Evolutionary conservation across 2,797 vertebrate genomes (phyloP).

Genomic region (Labroides dimidiatus): DNA sequence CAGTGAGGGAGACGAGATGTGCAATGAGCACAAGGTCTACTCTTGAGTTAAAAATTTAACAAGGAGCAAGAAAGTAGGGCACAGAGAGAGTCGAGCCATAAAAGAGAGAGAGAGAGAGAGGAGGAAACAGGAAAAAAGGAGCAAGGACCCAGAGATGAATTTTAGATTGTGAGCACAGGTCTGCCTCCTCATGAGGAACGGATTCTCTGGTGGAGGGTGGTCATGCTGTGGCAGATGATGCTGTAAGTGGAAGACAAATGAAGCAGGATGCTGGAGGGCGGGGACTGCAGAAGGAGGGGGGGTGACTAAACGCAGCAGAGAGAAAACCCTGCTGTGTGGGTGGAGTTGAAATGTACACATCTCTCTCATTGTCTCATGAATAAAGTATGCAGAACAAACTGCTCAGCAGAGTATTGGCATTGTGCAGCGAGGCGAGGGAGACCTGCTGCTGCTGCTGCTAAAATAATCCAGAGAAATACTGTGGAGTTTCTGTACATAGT

Average conservation of each 20-base stretch:
- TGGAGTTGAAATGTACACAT: constrained; percentile 62
- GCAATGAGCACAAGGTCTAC: constrained; percentile 29
- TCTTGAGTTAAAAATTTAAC: constrained; percentile 58
- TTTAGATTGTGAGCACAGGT: constrained; percentile 28
- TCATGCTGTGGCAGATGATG: constrained; percentile 58
- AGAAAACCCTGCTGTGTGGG: constrained; percentile 59
- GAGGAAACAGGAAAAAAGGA: constrained; percentile 16
- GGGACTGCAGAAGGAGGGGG: constrained; percentile 18
- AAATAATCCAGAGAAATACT: constrained; percentile 43
- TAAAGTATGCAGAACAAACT: constrained; percentile 77
- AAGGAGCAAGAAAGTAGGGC: constrained; percentile 62
- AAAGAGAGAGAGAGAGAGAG: background rate
- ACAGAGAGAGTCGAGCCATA: constrained; percentile 39
- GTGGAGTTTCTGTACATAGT: constrained; percentile 40
- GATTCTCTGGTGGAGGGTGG: constrained; percentile 40
- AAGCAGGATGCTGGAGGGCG: constrained; percentile 34
- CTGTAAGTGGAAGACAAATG: constrained; percentile 71
- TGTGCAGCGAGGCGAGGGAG: constrained; percentile 40
- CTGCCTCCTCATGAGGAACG: constrained; percentile 31
- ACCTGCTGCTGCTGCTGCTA: constrained; percentile 9
- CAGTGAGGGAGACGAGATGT: constrained; percentile 9
- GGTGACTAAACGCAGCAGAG: constrained; percentile 48
- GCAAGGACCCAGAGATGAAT: constrained; percentile 29
- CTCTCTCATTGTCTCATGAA: constrained; percentile 72
- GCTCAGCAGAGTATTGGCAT: constrained; percentile 61